A percentile compares a stretch with the other conserved stretches of the same genome.
Evolutionary conservation across 2,797 vertebrate species (phyloP).

Genomic region (Ateles fusciceps): DNA sequence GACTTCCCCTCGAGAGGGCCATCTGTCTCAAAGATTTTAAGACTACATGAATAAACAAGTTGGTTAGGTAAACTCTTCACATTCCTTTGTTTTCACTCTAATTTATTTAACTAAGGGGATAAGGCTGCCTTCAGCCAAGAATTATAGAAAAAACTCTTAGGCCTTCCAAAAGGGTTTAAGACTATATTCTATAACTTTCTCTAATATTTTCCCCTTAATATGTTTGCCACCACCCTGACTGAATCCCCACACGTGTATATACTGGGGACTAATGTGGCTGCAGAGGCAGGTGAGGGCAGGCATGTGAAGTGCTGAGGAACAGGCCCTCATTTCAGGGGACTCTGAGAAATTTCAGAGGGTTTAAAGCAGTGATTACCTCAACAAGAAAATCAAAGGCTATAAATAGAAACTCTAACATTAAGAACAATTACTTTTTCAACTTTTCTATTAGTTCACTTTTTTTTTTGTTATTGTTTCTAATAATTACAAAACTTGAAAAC

Average conservation of each 20-base stretch:
- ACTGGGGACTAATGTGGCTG: neutral
- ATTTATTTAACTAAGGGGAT: no score
- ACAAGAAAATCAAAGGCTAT: neutral
- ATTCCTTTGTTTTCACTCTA: no score
- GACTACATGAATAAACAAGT: no score
- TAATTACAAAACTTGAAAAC: neutral
- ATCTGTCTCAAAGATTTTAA: no score
- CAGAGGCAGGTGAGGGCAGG: neutral
- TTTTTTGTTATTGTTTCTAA: conserved; percentile 1
- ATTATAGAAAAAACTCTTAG: no score
- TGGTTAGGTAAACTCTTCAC: no score
- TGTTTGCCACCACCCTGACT: no score
- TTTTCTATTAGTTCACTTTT: neutral
- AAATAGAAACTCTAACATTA: neutral
- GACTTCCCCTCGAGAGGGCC: no score
- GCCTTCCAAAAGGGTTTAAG: no score
- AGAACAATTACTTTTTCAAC: neutral
- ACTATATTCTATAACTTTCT: no score
- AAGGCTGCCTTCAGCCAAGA: no score
- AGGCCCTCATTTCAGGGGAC: neutral
- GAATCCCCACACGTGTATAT: neutral
- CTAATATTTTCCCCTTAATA: no score
- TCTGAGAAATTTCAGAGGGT: neutral
- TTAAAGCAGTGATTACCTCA: neutral
- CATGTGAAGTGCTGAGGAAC: neutral